A percentile compares a stretch with the other conserved stretches of the same genome.
These are phyloP conservation scores for Etheostoma perlongum DNA, from an alignment of 2,797 vertebrate species.

Conservation along the genomic window DNA sequence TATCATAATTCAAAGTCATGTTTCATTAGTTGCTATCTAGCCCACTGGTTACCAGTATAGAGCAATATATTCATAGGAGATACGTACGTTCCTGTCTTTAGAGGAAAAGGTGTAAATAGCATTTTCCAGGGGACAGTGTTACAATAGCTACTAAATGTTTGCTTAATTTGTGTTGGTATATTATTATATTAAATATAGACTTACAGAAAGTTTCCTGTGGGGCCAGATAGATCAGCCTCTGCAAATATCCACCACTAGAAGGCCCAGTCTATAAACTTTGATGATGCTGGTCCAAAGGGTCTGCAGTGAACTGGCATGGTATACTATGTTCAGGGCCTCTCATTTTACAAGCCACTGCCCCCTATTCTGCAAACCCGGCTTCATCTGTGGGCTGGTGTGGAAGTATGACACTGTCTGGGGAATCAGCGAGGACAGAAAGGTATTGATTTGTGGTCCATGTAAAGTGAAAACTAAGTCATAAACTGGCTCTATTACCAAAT, in stretches of 20 bases:
- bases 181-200: neutral
- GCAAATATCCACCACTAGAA: slow-evolving; percentile 15
- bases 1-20: neutral
- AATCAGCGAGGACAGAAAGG: slow-evolving; percentile 22
- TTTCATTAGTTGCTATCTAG: neutral
- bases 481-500: slow-evolving; percentile 14
- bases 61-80: too few species aligned
- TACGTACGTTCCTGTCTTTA: neutral
- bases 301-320: slow-evolving; percentile 14
- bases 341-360: slow-evolving; percentile 41
- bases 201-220: slow-evolving; percentile 13
- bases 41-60: neutral
- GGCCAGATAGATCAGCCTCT: slow-evolving; percentile 26
- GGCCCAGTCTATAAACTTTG: slow-evolving; percentile 57
- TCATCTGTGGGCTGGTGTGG: slow-evolving; percentile 11
- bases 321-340: slow-evolving; percentile 46
- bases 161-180: neutral
- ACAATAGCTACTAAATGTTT: neutral
- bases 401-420: slow-evolving; percentile 17
- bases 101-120: too few species aligned
- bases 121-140: neutral
- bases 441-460: slow-evolving; percentile 51
- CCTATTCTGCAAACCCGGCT: neutral
- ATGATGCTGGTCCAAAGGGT: slow-evolving; percentile 34
- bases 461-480: slow-evolving; percentile 19